A percentile compares a stretch with the other conserved stretches of the same genome.
Evolutionary conservation across 2,888 invertebrate genomes (phyloP).

Genomic region (Thymelicus sylvestris): DNA sequence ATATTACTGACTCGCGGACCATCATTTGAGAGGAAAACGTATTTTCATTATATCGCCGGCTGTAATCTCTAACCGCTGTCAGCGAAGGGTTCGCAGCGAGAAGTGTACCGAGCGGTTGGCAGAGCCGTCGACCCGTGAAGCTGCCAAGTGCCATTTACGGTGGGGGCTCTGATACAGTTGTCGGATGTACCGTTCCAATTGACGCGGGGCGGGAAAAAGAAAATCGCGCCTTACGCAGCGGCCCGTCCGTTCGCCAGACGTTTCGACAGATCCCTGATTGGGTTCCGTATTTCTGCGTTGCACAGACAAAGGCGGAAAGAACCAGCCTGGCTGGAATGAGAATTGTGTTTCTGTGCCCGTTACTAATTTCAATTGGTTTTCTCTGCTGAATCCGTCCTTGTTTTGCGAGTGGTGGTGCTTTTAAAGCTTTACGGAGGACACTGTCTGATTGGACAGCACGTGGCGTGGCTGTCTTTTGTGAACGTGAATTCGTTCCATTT

Average conservation of each 20-base stretch:
- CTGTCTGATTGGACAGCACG: conserved; percentile 33
- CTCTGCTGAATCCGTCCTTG: conserved; percentile 33
- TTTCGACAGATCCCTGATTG: conserved; percentile 50
- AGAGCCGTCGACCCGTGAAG: conserved; percentile 19
- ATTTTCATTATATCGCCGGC: conserved; percentile 16
- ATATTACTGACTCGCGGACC: conserved; percentile 14
- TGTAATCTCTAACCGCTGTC: neutral
- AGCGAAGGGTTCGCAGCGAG: neutral
- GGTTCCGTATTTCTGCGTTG: conserved; percentile 41
- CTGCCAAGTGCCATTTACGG: conserved; percentile 29
- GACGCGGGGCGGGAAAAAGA: conserved; percentile 45
- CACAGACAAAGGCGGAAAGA: conserved; percentile 36
- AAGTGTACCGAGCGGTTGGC: conserved; percentile 13
- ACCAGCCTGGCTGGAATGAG: conserved; percentile 32
- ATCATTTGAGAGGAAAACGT: neutral
- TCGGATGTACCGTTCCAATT: conserved; percentile 39
- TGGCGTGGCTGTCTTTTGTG: conserved; percentile 32
- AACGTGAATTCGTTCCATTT: conserved; percentile 35
- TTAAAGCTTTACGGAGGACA: conserved; percentile 33
- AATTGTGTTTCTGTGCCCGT: conserved; percentile 34
- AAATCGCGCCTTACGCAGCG: conserved; percentile 44
- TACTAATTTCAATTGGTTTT: conserved; percentile 38
- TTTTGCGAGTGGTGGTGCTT: conserved; percentile 34
- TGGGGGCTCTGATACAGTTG: conserved; percentile 34
- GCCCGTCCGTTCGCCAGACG: conserved; percentile 44